These are phyloP conservation scores for Diploptera punctata DNA, from an alignment of 2,888 invertebrate genomes.

Conservation along the genomic window DNA sequence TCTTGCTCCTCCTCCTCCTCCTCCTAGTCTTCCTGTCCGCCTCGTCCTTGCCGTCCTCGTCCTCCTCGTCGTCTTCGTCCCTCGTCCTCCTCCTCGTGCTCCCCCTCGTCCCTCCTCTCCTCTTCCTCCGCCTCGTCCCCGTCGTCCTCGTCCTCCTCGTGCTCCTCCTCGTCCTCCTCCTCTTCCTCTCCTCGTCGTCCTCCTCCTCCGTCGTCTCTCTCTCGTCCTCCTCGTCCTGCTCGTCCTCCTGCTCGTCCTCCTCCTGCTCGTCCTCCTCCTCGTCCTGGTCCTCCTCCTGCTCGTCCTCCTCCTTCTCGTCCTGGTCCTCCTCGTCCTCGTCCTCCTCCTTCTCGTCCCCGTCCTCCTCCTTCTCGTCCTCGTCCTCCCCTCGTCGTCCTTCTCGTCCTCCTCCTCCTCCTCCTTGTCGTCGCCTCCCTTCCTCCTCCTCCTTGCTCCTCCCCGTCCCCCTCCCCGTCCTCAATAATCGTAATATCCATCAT, in stretches of 20 bases:
- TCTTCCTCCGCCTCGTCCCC: not conserved
- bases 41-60: not conserved
- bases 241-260: not conserved
- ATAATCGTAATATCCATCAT: no score
- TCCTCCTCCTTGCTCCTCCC: no score
- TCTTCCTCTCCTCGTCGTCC: not conserved
- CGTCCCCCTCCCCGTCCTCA: no score
- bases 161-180: not conserved
- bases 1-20: not conserved
- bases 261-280: not conserved
- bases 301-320: not conserved
- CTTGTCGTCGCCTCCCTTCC: not conserved
- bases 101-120: not conserved
- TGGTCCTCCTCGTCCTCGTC: not conserved
- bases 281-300: not conserved
- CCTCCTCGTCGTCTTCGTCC: not conserved
- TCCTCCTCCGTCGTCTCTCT: not conserved
- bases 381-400: not conserved
- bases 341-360: no score
- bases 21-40: not conserved
- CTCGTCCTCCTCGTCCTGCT: not conserved
- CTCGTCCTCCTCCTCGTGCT: not conserved
- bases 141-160: not conserved
- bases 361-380: no score
- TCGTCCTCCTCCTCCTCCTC: not conserved